Evolutionary conservation across 2,888 invertebrate genomes (phyloP).

Genomic region (Drosophila hamatofila): DNA sequence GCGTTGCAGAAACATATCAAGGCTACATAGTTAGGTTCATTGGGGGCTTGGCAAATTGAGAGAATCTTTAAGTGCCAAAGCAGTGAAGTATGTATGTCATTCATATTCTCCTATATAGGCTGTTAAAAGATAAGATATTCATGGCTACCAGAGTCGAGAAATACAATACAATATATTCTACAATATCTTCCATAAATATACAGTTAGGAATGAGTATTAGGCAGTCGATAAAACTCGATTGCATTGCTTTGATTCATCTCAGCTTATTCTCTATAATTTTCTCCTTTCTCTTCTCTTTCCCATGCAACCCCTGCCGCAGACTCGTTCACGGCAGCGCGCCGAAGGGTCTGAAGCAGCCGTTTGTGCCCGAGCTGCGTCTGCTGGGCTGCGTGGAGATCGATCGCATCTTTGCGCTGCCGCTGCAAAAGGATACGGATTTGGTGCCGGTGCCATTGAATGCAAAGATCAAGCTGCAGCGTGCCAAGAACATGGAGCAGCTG

Average conservation of each 20-base stretch:
- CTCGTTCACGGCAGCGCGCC: conserved; percentile 96
- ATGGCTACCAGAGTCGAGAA: too few species aligned
- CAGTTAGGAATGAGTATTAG: neutral
- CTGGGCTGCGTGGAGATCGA: conserved; percentile 95
- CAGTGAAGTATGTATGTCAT: too few species aligned
- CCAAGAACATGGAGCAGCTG: conserved; percentile 93
- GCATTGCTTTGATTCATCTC: neutral
- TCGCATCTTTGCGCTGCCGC: conserved; percentile 91
- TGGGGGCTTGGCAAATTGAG: too few species aligned
- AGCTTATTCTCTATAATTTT: too few species aligned
- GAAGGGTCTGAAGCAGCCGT: conserved; percentile 92
- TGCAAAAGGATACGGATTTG: conserved; percentile 92
- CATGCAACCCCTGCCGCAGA: conserved; percentile 61
- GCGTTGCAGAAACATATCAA: too few species aligned
- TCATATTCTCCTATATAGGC: too few species aligned
- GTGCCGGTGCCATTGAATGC: conserved; percentile 94
- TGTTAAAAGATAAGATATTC: too few species aligned
- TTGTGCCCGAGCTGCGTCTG: conserved; percentile 93
- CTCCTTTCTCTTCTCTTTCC: too few species aligned
- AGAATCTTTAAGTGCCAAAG: too few species aligned
- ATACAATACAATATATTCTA: too few species aligned
- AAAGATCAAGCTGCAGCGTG: conserved; percentile 93
- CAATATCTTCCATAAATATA: too few species aligned
- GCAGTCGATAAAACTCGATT: neutral
- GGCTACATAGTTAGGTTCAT: too few species aligned